Evolutionary conservation across 2,888 invertebrate genomes (phyloP), one percentile per base, ranked within the genome.

Genomic region (Platyscelio sp.): DNA sequence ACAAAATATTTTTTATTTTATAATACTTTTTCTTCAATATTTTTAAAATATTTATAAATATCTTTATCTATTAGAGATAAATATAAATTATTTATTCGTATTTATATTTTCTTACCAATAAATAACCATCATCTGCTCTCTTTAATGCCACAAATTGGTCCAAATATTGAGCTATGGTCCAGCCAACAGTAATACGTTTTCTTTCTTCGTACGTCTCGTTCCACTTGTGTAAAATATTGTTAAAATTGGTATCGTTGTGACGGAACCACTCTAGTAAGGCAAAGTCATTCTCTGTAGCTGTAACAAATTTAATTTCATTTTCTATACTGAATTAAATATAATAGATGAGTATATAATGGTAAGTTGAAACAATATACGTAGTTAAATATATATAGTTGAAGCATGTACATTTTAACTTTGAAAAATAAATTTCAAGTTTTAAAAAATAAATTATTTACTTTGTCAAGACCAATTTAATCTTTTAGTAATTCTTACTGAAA

Each of bases 81-180:
- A 4, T 46, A 46, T 13, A 46, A 6, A 18, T 46, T 46, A 46
- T 46, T 46, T n/a, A 33, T 5, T 33, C 6, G 33, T 33, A 33
- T 33, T 33, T 7, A 33, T 43, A 9, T 33, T 46, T 5, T 43
- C 13, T 56, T 61, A 63, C 74, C 51, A 74, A 51, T 51, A 74
- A 63, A 63, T 74, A 63, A 20, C 56, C 74, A 29, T 18, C 15
- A 51, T 74, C 74, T 27, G 11, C 24, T 4, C 18, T 24, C 2
- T n/a, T 61, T 26, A 74, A 13, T 24, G 74, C 63, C n/a, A 20
- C 7, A 43, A 74, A 74, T 3, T 74, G 63, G 3, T 61, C 22
- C 26, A 46, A 74, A 20, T 49, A 40, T 70, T 56, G 29, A 4
- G 40, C 27, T 3, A 43, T 22, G 3, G 56, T 43, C 51, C 26